Conservation (phyloP, 2,797 vertebrate species). For the Chrosomus eos region DNA sequence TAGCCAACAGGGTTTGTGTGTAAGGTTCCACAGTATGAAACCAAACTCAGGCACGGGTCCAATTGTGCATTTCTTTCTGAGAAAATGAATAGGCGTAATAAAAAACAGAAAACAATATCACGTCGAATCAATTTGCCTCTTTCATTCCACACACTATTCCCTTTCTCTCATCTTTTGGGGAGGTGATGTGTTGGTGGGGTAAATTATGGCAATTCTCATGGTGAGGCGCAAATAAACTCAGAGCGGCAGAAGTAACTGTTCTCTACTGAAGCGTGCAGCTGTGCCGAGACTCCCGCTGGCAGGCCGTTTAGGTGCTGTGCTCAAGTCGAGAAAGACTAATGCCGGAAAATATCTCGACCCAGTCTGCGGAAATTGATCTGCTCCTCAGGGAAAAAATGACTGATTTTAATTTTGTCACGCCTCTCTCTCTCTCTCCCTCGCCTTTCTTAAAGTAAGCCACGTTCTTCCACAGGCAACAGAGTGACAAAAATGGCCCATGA, state of each 20-base stretch:
- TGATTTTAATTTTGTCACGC: slow-evolving; percentile 82
- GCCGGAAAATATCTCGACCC: slow-evolving; percentile 82
- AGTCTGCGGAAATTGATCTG: slow-evolving; percentile 86
- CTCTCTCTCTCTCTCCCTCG: slow-evolving; percentile 74
- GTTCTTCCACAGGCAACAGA: slow-evolving; percentile 67
- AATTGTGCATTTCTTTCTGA: slow-evolving; percentile 49
- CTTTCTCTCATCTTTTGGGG: slow-evolving; percentile 76
- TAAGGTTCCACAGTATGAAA: slow-evolving; percentile 36
- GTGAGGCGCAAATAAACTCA: slow-evolving; percentile 85
- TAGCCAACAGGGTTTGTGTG: slow-evolving; percentile 30
- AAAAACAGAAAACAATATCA: slow-evolving; percentile 74
- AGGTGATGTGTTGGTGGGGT: slow-evolving; percentile 74
- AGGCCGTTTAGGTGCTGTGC: slow-evolving; percentile 80
- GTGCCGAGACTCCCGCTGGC: slow-evolving; percentile 76
- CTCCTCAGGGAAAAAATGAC: slow-evolving; percentile 83
- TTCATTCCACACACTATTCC: slow-evolving; percentile 72
- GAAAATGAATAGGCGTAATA: slow-evolving; percentile 63
- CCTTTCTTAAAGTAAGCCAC: slow-evolving; percentile 67
- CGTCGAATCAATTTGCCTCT: slow-evolving; percentile 73
- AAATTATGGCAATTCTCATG: slow-evolving; percentile 88
- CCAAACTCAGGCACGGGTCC: slow-evolving; percentile 31
- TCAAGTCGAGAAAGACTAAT: slow-evolving; percentile 81
- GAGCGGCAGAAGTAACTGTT: slow-evolving; percentile 81
- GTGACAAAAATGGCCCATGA: slow-evolving; percentile 68
- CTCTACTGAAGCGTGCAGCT: slow-evolving; percentile 80